Conservation (phyloP, 2,888 invertebrate species). For the Andrena trimmerana region DNA sequence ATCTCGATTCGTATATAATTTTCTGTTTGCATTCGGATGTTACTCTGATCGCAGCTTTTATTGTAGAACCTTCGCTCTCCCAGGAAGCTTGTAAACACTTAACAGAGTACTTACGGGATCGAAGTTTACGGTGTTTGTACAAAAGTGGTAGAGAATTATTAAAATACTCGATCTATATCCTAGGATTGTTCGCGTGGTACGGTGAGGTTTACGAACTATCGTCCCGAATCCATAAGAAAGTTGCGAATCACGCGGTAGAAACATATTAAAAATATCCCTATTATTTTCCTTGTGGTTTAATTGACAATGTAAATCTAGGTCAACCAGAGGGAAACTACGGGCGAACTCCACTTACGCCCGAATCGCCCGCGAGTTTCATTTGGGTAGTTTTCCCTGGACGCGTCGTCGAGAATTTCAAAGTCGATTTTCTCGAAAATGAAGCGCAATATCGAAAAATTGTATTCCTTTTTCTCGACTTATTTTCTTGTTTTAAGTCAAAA, state of each 20-base stretch:
- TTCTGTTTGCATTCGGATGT: neutral
- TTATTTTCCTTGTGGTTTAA: slow-evolving; percentile 34
- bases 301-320: slow-evolving; percentile 50
- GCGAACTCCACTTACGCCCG: no score
- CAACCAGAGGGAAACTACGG: slow-evolving; percentile 33
- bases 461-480: no score
- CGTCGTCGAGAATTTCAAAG: no score
- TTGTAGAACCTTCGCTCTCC: slow-evolving; percentile 10
- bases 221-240: slow-evolving; percentile 28
- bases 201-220: slow-evolving; percentile 30
- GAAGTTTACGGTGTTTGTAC: slow-evolving; percentile 28
- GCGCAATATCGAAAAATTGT: no score
- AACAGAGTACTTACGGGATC: slow-evolving; percentile 27
- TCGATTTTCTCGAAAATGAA: no score
- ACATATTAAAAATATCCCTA: slow-evolving; percentile 51
- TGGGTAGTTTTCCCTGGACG: no score
- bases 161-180: slow-evolving; percentile 22
- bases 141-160: slow-evolving; percentile 37
- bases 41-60: slow-evolving; percentile 40
- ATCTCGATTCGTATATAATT: neutral
- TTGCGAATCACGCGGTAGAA: slow-evolving; percentile 46
- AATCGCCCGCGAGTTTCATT: no score
- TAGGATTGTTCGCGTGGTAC: slow-evolving; percentile 21
- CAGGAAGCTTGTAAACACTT: slow-evolving; percentile 18
- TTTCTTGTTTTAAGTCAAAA: no score